phyloP scores from a whole-genome alignment of 2,797 vertebrate species.

The Sparidentex hasta region DNA sequence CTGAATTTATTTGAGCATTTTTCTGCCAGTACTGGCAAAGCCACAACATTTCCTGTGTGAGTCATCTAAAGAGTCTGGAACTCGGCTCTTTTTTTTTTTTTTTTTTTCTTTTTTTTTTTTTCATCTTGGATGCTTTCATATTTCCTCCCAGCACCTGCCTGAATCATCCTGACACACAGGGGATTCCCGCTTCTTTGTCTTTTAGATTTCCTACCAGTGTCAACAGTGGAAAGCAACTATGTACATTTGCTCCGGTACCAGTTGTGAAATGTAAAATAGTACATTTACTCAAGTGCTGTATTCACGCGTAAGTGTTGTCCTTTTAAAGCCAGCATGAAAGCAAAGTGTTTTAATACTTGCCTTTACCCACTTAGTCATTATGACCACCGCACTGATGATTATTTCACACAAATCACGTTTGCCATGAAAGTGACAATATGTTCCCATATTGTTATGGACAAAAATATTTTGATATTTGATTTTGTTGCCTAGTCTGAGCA shows the following conservation, averaged over 20 bases:
- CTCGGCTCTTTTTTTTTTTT: constrained; percentile 21
- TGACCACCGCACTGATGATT: too few relatives aligned
- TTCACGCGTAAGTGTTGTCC: too few relatives aligned
- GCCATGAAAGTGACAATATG: too few relatives aligned
- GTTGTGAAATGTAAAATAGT: not conserved
- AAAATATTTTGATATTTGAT: too few relatives aligned
- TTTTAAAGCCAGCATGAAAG: too few relatives aligned
- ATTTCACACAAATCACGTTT: too few relatives aligned
- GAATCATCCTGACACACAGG: constrained; percentile 14
- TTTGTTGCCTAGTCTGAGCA: too few relatives aligned
- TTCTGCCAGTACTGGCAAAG: constrained; percentile 20
- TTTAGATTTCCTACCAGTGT: constrained; percentile 14
- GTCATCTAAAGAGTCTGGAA: constrained; percentile 23
- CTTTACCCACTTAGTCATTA: too few relatives aligned
- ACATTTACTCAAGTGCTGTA: not conserved
- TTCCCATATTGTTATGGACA: too few relatives aligned
- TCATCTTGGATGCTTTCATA: constrained; percentile 23
- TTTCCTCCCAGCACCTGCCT: constrained; percentile 33
- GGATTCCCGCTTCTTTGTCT: constrained; percentile 27
- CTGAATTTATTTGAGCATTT: constrained; percentile 32
- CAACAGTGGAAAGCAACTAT: constrained; percentile 6
- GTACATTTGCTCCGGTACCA: not conserved
- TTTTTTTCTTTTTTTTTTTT: not conserved
- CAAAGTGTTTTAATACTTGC: too few relatives aligned
- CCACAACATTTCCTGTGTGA: constrained; percentile 25